Percentiles rank a stretch among this genome's conserved stretches.
Evolutionary conservation across 1,140 invertebrate species (phyloP).

Genomic region (Drosophila kohkoa): DNA sequence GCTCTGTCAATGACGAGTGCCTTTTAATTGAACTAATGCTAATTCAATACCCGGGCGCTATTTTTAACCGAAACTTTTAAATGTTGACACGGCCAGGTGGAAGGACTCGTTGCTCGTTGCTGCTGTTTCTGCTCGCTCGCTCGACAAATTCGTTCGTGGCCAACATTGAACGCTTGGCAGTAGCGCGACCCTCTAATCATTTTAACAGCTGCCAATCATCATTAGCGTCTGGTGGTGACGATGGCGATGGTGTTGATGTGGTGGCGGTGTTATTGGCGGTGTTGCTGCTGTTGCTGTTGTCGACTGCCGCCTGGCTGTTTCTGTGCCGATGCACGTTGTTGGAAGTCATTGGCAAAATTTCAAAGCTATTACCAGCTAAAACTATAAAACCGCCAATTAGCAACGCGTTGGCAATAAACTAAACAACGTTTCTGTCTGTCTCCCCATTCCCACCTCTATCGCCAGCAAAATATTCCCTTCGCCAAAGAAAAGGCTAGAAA

Average conservation of each 20-base stretch:
- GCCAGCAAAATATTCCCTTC: not conserved
- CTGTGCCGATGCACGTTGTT: constrained; percentile 6
- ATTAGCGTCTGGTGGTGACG: constrained; percentile 48
- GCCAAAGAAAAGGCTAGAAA: constrained; percentile 20
- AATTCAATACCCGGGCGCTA: constrained; percentile 24
- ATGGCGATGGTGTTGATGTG: constrained; percentile 9
- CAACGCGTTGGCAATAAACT: constrained; percentile 67
- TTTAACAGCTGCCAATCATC: constrained; percentile 75
- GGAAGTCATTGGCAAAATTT: constrained; percentile 47
- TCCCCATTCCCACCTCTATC: not conserved
- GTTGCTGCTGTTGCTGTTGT: constrained; percentile 17
- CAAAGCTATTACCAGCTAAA: constrained; percentile 63
- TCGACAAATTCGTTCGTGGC: not conserved
- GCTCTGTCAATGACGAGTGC: not conserved
- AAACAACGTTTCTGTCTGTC: constrained; percentile 43
- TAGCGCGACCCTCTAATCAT: constrained; percentile 61
- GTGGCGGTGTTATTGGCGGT: constrained; percentile 14
- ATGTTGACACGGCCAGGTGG: constrained; percentile 21
- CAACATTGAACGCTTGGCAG: constrained; percentile 34
- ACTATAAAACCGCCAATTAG: constrained; percentile 75
- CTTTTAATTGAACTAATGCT: constrained; percentile 34
- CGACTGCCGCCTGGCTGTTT: constrained; percentile 24
- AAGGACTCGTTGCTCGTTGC: not conserved
- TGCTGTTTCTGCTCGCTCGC: not conserved
- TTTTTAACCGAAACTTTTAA: constrained; percentile 46